phyloP scores from a whole-genome alignment of 2,797 vertebrate species.

The Adelosebastes latens region DNA sequence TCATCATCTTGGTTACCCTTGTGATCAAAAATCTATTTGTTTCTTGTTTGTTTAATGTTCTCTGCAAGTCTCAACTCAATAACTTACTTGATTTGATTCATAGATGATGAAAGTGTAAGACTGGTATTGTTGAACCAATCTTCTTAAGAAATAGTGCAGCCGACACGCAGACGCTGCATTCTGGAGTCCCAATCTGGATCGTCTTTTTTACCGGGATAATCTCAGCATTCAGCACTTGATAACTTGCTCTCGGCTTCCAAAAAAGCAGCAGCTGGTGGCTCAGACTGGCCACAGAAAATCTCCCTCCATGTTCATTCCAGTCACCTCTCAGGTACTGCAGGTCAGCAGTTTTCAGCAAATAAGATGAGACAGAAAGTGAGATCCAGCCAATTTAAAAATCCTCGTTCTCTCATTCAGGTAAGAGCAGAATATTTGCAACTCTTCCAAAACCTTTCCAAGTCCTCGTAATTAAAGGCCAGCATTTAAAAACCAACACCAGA shows the following conservation, averaged over 20 bases:
- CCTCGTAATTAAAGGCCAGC: not conserved
- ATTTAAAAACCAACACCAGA: not conserved
- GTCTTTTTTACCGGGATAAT: not conserved
- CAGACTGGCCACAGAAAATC: not conserved
- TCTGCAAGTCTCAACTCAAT: conserved; percentile 31
- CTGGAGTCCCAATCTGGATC: not conserved
- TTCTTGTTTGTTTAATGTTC: conserved; percentile 26
- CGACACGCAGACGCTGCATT: not conserved
- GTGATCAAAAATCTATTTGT: conserved; percentile 19
- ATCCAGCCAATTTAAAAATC: conserved; percentile 17
- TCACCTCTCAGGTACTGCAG: not conserved
- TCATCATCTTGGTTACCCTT: conserved; percentile 24
- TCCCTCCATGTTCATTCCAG: not conserved
- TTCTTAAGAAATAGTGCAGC: not conserved
- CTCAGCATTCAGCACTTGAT: not conserved
- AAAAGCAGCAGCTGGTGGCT: conserved; percentile 15
- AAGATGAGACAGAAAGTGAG: not conserved
- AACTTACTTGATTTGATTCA: conserved; percentile 60
- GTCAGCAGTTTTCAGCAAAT: conserved; percentile 8
- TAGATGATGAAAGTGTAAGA: conserved; percentile 10
- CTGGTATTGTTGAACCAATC: conserved; percentile 21
- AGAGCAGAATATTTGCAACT: not conserved
- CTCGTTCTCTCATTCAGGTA: not conserved
- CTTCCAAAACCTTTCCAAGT: not conserved
- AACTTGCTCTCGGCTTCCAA: not conserved